phyloP scores from a whole-genome alignment of 2,113 vertebrate genomes.

The Halichoeres trimaculatus region DNA sequence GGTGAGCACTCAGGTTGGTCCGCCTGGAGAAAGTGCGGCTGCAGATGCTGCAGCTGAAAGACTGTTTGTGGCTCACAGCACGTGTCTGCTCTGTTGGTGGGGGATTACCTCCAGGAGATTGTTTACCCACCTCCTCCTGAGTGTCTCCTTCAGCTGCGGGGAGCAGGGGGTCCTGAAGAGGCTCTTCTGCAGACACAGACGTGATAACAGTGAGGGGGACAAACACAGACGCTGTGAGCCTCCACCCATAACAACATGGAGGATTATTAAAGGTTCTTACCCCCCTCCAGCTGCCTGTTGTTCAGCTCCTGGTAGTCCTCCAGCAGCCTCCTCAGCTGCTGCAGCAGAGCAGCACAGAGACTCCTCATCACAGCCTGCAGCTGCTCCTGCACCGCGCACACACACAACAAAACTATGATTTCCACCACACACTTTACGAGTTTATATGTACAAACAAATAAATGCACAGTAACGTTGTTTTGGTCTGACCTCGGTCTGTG shows the following conservation, averaged over 20 bases:
- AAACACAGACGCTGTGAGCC: background rate
- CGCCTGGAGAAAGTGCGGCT: constrained; percentile 29
- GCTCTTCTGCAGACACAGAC: background rate
- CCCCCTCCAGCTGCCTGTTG: background rate
- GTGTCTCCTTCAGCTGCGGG: background rate
- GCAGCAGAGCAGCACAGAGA: constrained; percentile 19
- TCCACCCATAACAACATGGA: background rate
- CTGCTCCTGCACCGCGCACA: constrained; percentile 32
- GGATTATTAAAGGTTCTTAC: background rate
- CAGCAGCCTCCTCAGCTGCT: constrained; percentile 35
- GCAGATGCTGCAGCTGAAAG: constrained; percentile 27
- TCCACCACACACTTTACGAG: no score
- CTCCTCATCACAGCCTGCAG: constrained; percentile 11
- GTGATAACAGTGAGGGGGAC: background rate
- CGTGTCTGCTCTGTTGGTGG: constrained; percentile 3
- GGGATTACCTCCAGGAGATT: background rate
- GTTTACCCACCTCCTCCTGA: background rate
- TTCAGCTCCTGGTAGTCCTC: constrained; percentile 5
- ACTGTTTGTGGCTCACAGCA: background rate
- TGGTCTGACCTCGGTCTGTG: background rate
- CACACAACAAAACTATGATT: background rate
- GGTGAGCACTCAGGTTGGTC: constrained; percentile 38
- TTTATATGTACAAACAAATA: background rate
- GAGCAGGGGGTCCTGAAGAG: background rate
- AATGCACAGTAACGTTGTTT: background rate